Conservation (phyloP, 2,797 vertebrate species). For the Staurois parvus region DNA sequence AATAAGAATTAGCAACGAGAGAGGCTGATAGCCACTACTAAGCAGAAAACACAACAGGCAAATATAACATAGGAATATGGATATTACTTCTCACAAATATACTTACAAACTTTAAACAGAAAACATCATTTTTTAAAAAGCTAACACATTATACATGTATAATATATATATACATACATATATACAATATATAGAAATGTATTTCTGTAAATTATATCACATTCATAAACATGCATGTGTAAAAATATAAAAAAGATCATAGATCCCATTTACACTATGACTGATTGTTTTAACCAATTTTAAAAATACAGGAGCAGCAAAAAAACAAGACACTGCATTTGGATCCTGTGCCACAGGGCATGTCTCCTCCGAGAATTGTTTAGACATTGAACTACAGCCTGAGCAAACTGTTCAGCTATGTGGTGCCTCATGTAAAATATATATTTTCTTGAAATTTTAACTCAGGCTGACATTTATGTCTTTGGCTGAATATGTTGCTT, state of each 20-base stretch:
- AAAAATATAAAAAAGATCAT: not conserved
- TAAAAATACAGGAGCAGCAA: conserved; percentile 24
- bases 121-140: too few species aligned
- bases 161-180: too few species aligned
- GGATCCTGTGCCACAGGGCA: conserved; percentile 19
- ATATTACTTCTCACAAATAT: too few species aligned
- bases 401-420: conserved; percentile 43
- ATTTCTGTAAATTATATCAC: not conserved
- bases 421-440: conserved; percentile 41
- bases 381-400: conserved; percentile 20
- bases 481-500: conserved; percentile 15
- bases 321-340: conserved; percentile 3
- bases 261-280: not conserved
- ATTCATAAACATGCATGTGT: not conserved
- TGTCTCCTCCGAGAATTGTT: conserved; percentile 38
- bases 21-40: too few species aligned
- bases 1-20: too few species aligned
- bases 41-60: too few species aligned
- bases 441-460: conserved; percentile 34
- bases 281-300: not conserved
- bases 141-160: too few species aligned
- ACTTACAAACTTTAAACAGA: too few species aligned
- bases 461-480: conserved; percentile 32
- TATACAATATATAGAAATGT: too few species aligned
- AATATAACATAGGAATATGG: too few species aligned